Conservation (phyloP, 2,113 vertebrate species). For the Rhabdornis inornatus region DNA sequence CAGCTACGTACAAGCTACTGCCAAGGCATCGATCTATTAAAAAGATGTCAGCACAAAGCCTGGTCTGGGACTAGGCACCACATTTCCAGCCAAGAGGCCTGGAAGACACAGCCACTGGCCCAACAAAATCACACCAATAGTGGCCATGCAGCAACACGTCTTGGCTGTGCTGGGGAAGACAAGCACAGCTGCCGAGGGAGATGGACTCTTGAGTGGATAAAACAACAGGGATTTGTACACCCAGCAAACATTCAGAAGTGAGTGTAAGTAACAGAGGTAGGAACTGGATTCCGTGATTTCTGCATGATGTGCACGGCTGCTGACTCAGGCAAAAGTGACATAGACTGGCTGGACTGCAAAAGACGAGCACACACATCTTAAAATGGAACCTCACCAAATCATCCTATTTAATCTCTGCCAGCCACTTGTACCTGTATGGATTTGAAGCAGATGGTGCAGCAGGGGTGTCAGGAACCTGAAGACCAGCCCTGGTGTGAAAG, state of each 20-base stretch:
- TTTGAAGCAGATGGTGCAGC: not conserved
- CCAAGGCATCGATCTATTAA: not conserved
- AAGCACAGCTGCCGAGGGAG: not conserved
- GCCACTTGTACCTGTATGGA: not conserved
- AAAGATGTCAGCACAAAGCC: not conserved
- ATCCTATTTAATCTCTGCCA: not conserved
- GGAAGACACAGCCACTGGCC: not conserved
- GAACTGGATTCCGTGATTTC: not conserved
- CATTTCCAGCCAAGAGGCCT: not conserved
- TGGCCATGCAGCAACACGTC: accelerated
- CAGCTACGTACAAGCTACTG: not conserved
- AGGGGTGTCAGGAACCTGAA: not conserved
- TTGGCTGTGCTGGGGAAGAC: not conserved
- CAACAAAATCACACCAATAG: not conserved
- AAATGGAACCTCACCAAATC: not conserved
- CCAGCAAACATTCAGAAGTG: not conserved
- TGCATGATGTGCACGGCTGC: accelerated
- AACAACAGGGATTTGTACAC: not conserved
- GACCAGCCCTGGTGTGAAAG: not conserved
- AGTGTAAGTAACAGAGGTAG: not conserved
- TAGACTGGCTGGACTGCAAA: not conserved
- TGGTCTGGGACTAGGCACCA: not conserved
- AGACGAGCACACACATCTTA: accelerated
- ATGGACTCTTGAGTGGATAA: not conserved
- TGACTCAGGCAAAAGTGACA: accelerated